Evolutionary conservation across 1,140 invertebrate species (phyloP), one percentile per base, ranked within the genome.

Genomic region (Acromyrmex echinatior): DNA sequence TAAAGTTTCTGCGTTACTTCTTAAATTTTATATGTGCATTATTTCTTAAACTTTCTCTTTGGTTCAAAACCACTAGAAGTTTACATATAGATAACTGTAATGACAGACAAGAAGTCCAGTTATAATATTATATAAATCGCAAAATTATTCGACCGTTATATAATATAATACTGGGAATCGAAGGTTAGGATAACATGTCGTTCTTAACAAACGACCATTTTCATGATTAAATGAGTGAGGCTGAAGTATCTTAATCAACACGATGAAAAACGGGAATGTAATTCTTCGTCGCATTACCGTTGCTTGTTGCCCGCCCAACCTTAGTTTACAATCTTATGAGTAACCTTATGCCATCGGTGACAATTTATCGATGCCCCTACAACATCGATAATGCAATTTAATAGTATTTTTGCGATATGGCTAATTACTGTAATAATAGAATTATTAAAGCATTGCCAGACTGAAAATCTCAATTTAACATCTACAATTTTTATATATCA

Each of bases 401-500:
- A 89, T 88, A 68, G 28, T 77, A 45, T 21, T 79, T 74, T 56
- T 63, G 60, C 73, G 65, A 86, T 86, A 80, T 18, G 6, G 51
- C 9, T 66, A 21, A 68, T 68, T 14, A 1, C 9, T 68, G n/a
- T 68, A 68, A 65, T 35, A 10, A 9, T 99, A 76, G 97, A 98
- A 93, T 95, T 99, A 7, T 97, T 95, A 95, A 97, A 93, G 95
- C 96, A 92, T 39, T 39, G 1, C 1, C 9, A 51, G 39, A 89
- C 86, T 10, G 93, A 96, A n/a, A 86, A 92, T 58, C 71, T 88
- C 62, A 92, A 96, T 53, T 96, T 97, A 1, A 96, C 97, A 91
- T 96, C 96, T 73, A 93, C 97, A 6, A 96, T 97, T 63, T 93
- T 98, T 31, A 96, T 98, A 92, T 94, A 97, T 63, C 96, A 97